A percentile compares a stretch with the other conserved stretches of the same genome.
These are phyloP conservation scores for Tholera decimalis DNA, from an alignment of 2,888 invertebrate species.

Conservation along the genomic window DNA sequence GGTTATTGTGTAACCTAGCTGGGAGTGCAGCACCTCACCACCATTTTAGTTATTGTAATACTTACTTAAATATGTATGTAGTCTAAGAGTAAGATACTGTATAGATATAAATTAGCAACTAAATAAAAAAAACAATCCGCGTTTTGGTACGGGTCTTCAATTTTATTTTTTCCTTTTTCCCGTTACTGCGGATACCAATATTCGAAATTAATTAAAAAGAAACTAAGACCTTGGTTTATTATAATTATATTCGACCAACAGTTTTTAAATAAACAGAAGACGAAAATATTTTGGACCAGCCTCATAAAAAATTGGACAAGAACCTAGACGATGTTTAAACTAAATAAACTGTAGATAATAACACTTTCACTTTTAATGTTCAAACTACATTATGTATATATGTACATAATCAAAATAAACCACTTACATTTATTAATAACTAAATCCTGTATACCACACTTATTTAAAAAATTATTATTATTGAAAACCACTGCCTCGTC, in stretches of 20 bases:
- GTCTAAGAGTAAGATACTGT: too few species aligned
- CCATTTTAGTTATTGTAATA: too few species aligned
- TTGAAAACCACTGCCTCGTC: constrained; percentile 15
- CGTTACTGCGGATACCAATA: constrained; percentile 6
- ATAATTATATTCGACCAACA: not conserved
- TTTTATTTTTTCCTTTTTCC: not conserved
- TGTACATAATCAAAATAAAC: not conserved
- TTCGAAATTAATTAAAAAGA: constrained; percentile 10
- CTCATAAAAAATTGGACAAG: not conserved
- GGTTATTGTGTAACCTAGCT: too few species aligned
- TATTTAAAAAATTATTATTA: not conserved
- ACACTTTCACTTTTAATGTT: not conserved
- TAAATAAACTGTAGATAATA: not conserved
- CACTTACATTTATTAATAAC: constrained; percentile 36
- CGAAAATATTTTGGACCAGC: not conserved
- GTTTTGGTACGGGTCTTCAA: not conserved
- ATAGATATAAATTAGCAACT: too few species aligned
- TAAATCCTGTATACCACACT: constrained; percentile 18
- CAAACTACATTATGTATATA: not conserved
- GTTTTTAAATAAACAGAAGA: not conserved
- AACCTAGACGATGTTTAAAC: not conserved
- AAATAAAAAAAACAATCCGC: too few species aligned
- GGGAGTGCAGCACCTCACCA: too few species aligned
- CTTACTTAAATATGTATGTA: too few species aligned
- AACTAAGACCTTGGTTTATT: not conserved